Evolutionary conservation across 2,113 vertebrate species (phyloP), one percentile per base, ranked within the genome.

Genomic region (Coptodon bakossiorum): DNA sequence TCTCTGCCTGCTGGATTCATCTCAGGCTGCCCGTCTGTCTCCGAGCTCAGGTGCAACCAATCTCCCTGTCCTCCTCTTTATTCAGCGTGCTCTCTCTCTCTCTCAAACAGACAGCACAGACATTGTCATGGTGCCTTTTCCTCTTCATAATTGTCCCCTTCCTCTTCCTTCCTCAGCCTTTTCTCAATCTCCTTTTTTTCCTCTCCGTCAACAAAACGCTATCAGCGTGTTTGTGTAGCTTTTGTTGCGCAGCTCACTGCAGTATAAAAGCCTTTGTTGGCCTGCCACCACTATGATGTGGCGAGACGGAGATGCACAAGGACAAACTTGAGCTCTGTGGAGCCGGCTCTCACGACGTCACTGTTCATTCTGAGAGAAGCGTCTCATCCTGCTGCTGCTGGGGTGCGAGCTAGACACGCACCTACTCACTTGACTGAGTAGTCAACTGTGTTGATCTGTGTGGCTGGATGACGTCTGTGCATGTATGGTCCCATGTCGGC

Each of bases 191-290:
- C 87, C 17, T 89, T 90, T 89, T 90, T 88, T 90, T 1, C 90
- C 79, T 88, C 73, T 90, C 82, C 16, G 56, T 93, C 92, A 79
- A 93, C 95, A 92, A 82, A 93, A 92, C 50, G 54, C 89, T 86
- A 86, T 91, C 88, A 48, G 86, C 48, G 11, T 86, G 88, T 89
- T 89, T 87, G 87, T 86, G 89, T 86, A 78, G 89, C 90, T 92
- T 91, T 93, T 91, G 91, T 94, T 52, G 86, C 38, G 7, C 81
- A 40, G 92, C 91, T 91, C 91, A 61, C 83, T 45, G 87, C 84
- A 54, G 19, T 48, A 84, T 86, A 89, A 93, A 93, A 94, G 93
- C 90, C 91, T 94, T 93, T 93, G 92, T 92, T 89, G 89, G 90
- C 90, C 88, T 92, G 94, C 88, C 93, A 93, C 89, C 81, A 9